Conservation (phyloP, 2,797 vertebrate species). For the Pelodytes ibericus region DNA sequence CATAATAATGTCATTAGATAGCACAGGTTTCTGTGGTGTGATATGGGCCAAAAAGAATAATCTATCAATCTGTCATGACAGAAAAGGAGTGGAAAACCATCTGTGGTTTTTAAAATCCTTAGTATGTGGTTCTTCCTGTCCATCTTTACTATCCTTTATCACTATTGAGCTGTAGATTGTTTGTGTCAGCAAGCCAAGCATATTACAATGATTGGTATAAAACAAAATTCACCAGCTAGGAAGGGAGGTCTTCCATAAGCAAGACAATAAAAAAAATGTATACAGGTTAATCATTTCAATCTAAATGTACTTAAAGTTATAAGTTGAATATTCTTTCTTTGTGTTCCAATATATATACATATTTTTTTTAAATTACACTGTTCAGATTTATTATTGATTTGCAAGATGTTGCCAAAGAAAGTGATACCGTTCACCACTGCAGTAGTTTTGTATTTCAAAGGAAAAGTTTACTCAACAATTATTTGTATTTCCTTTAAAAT, state of each 20-base stretch:
- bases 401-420: neutral
- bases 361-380: slow-evolving; percentile 3
- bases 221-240: no score
- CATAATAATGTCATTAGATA: neutral
- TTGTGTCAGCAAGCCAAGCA: no score
- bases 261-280: no score
- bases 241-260: no score
- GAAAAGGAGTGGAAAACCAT: neutral
- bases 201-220: no score
- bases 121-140: neutral
- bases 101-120: neutral
- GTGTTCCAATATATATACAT: neutral
- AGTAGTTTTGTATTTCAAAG: slow-evolving; percentile 18
- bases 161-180: neutral
- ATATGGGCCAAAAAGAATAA: no score
- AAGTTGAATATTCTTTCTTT: neutral
- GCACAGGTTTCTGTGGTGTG: neutral
- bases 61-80: neutral
- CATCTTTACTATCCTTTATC: neutral
- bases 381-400: slow-evolving; percentile 35
- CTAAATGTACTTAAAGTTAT: no score
- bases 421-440: slow-evolving; percentile 24
- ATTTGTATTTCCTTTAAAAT: neutral
- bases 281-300: no score
- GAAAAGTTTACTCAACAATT: slow-evolving; percentile 13